These are phyloP conservation scores for Harmothoe impar DNA, from an alignment of 2,888 invertebrate genomes.

Conservation along the genomic window DNA sequence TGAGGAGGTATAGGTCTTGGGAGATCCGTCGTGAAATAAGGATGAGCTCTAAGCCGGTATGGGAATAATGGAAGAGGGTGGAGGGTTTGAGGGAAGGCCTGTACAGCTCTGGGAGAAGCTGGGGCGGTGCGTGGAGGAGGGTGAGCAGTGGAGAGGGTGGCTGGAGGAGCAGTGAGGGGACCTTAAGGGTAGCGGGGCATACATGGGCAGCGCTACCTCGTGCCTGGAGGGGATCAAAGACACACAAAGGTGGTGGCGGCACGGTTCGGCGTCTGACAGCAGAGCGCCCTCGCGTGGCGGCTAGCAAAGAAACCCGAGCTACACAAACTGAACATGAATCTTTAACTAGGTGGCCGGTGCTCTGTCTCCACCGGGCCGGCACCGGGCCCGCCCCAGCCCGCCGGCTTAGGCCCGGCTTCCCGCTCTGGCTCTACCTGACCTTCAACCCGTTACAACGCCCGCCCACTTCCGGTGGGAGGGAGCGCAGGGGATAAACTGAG, in stretches of 20 bases:
- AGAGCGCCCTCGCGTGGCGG: neutral
- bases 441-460: constrained; percentile 26
- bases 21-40: neutral
- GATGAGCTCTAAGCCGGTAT: neutral
- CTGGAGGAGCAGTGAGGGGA: neutral
- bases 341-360: constrained; percentile 22
- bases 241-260: neutral
- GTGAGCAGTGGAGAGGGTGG: neutral
- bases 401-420: neutral
- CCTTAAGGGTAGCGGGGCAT: neutral
- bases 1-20: neutral
- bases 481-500: constrained; percentile 28
- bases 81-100: neutral
- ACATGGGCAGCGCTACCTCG: neutral
- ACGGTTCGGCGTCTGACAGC: constrained; percentile 9
- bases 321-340: constrained; percentile 37
- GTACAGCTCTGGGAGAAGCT: no score
- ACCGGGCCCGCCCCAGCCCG: neutral
- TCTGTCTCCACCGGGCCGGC: neutral
- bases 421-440: neutral
- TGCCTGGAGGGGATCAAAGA: neutral
- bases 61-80: neutral
- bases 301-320: constrained; percentile 35
- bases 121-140: neutral
- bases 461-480: neutral